Percentiles rank a stretch among this genome's conserved stretches.
These are phyloP conservation scores for Netelia melanura DNA, from an alignment of 2,888 invertebrate species.

Conservation along the genomic window DNA sequence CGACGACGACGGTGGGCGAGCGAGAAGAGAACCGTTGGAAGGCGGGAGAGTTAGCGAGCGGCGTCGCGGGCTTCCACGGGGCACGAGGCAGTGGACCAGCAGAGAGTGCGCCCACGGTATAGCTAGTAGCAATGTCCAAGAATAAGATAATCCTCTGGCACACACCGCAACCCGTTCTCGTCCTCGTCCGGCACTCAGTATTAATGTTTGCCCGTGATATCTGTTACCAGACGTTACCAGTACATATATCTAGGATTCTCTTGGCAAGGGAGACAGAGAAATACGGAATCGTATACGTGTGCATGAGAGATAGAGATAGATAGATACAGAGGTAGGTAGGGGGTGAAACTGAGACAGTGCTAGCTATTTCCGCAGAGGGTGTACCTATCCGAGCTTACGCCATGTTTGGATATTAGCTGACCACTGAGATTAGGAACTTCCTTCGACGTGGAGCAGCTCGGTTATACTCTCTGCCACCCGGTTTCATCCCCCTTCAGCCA, in stretches of 20 bases:
- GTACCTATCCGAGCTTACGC: slow-evolving; percentile 78
- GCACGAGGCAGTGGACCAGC: slow-evolving; percentile 61
- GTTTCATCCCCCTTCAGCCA: slow-evolving; percentile 60
- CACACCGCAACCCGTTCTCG: slow-evolving; percentile 73
- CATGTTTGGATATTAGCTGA: slow-evolving; percentile 83
- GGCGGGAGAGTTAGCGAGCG: slow-evolving; percentile 61
- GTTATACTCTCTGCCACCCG: slow-evolving; percentile 74
- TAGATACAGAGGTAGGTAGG: slow-evolving; percentile 30
- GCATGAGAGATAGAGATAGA: slow-evolving; percentile 4
- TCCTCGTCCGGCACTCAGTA: slow-evolving; percentile 76
- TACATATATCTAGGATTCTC: slow-evolving; percentile 69
- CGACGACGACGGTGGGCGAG: no score
- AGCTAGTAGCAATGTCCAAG: slow-evolving; percentile 78
- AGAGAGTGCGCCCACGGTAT: slow-evolving; percentile 6
- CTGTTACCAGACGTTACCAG: slow-evolving; percentile 83
- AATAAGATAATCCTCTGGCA: slow-evolving; percentile 83
- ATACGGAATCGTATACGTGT: not conserved
- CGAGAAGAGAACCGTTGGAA: slow-evolving; percentile 43
- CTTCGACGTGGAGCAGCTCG: slow-evolving; percentile 75
- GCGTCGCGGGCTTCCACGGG: slow-evolving; percentile 59
- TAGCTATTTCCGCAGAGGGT: slow-evolving; percentile 71
- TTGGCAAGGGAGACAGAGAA: slow-evolving; percentile 30
- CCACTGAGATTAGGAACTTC: slow-evolving; percentile 83
- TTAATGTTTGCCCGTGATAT: slow-evolving; percentile 84
- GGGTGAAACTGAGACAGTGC: slow-evolving; percentile 51